These are phyloP conservation scores for Carcharodon carcharias DNA, from an alignment of 2,797 vertebrate genomes.

Conservation along the genomic window DNA sequence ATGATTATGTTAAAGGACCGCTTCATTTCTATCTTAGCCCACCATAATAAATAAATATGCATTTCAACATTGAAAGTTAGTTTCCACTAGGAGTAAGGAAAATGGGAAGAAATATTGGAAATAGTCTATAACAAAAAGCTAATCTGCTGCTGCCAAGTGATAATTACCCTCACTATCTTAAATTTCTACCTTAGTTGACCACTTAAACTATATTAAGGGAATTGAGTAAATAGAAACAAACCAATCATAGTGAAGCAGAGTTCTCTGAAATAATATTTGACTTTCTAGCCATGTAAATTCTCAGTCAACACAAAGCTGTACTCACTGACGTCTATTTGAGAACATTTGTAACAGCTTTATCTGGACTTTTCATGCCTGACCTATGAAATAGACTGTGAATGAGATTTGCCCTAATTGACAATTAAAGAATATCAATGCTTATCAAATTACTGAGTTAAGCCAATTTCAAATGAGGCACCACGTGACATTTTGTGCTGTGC, in stretches of 20 bases:
- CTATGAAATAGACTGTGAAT: not conserved
- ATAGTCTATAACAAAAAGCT: not conserved
- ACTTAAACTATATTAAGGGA: not conserved
- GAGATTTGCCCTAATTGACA: conserved; percentile 44
- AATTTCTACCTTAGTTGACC: not conserved
- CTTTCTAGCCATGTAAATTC: not conserved
- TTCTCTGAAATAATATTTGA: not conserved
- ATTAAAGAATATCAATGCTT: conserved; percentile 49
- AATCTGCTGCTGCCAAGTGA: not conserved
- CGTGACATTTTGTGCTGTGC: conserved; percentile 12
- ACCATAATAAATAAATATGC: not conserved
- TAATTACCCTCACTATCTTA: not conserved
- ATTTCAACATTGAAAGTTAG: not conserved
- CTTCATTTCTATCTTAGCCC: not conserved
- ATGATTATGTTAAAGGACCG: not conserved
- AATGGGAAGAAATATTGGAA: not conserved
- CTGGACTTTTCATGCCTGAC: not conserved
- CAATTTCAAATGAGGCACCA: conserved; percentile 47
- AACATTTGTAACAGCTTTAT: not conserved
- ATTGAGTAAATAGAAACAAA: not conserved
- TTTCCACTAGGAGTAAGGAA: not conserved
- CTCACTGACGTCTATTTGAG: not conserved
- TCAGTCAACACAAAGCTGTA: too few relatives aligned
- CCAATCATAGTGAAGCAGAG: not conserved
- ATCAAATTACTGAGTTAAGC: conserved; percentile 50